Base-by-base conservation (phyloP, 2,888 invertebrate genomes). In the Molanna angustata region DNA sequence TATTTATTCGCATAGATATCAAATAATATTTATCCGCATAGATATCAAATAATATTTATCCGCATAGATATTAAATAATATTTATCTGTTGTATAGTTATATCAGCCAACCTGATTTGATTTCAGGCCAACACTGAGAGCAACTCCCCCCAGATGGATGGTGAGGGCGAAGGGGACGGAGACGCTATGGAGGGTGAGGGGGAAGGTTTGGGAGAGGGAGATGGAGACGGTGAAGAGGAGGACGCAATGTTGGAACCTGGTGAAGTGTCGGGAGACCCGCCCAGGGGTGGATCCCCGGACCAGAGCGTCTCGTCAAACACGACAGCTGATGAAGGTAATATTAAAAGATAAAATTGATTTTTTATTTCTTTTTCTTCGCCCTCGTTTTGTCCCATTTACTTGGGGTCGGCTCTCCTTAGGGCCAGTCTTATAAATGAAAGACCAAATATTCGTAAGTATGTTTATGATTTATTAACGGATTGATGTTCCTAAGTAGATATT, bases 231-330 rank as follows among this genome's bases (percentile, higher is more conserved):
- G 69, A 69, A 31, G 69, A 69, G 32, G 68, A 66, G 54, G 69
- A 69, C 31, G 74, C 74, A 21, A 66, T 62, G 22, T 18, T 39
- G 40, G 32, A 51, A 74, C 75, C 47, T 67, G 67, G 54, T 68
- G 69, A 35, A 64, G 67, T 52, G 69, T 43, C 33, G 2, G 48
- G 35, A 7, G 31, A 17, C 4, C 6, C 4, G 3, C 4, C 2
- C 14, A 19, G 27, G 17, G 76, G 76, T 58, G 76, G 74, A 59
- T 76, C 75, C 16, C 76, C 77, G 0, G 76, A 76, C 57, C 76
- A 77, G 63, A 76, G 76, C 1, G 74, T 74, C 50, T 76, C 74
- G 60, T 76, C 76, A 1, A 71, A 72, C 43, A 71, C 71, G 44
- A 70, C 71, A 61, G 70, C 68, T 14, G 68, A 68, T 2, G 68